These are phyloP conservation scores for Caenorhabditis auriculariae DNA, from an alignment of 2,888 invertebrate species.

Conservation along the genomic window DNA sequence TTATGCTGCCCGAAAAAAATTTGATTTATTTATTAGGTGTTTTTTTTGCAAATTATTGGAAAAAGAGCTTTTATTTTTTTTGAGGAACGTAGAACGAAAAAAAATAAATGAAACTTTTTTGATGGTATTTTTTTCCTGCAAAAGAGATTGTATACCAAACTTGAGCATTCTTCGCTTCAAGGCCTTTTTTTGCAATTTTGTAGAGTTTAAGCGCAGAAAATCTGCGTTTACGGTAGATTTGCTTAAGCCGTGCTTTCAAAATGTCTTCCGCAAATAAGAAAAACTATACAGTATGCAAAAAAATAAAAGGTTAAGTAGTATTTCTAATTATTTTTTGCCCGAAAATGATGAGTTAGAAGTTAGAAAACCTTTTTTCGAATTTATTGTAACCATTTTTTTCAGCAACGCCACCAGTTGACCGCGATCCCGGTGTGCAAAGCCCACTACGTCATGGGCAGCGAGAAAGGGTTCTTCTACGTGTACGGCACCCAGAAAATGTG, in stretches of 20 bases:
- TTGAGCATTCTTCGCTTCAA: too few species aligned
- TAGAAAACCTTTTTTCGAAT: background rate
- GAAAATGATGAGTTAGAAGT: too few species aligned
- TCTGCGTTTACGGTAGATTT: too few species aligned
- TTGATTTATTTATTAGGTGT: background rate
- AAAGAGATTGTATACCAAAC: too few species aligned
- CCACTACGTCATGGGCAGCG: constrained; percentile 44
- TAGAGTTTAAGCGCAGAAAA: too few species aligned
- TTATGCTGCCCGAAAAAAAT: background rate
- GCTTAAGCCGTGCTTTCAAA: too few species aligned
- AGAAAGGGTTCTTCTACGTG: constrained; percentile 61
- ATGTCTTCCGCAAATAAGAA: background rate
- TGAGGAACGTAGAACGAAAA: background rate
- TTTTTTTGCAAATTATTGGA: background rate
- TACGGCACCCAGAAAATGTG: constrained; percentile 59
- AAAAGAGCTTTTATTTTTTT: background rate
- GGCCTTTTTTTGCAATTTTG: too few species aligned
- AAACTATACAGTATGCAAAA: too few species aligned
- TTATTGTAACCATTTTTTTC: constrained; percentile 18
- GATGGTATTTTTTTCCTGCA: too few species aligned
- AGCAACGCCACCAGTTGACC: constrained; percentile 60
- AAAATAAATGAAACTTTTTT: background rate
- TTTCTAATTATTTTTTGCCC: too few species aligned
- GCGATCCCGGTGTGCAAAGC: constrained; percentile 61
- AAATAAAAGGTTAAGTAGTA: too few species aligned